These are phyloP conservation scores for Anoura caudifer DNA, from an alignment of 2,113 vertebrate species.

Conservation along the genomic window DNA sequence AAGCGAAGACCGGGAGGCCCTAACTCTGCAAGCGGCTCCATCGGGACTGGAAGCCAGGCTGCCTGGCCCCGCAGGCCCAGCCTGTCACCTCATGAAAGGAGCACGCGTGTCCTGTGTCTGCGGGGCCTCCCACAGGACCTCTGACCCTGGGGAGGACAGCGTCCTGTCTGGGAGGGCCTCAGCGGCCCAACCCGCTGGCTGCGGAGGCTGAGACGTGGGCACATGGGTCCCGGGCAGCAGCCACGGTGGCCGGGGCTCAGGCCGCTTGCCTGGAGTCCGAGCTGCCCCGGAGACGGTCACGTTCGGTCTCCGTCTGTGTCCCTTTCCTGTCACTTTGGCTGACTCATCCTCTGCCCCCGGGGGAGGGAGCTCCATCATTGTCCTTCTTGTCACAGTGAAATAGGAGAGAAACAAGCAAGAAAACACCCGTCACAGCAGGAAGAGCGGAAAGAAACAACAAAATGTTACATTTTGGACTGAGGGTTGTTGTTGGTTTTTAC, in stretches of 20 bases:
- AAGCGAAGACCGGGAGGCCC: neutral
- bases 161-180: neutral
- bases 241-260: neutral
- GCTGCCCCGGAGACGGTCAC: neutral
- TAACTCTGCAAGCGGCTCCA: neutral
- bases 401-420: neutral
- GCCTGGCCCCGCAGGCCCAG: neutral
- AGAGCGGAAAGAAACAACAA: neutral
- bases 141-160: accelerated
- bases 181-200: neutral
- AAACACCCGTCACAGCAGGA: neutral
- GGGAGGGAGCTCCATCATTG: neutral
- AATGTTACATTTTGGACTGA: neutral
- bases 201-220: neutral
- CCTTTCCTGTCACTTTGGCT: neutral
- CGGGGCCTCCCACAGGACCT: neutral
- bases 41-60: neutral
- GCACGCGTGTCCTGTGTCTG: neutral
- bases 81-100: neutral
- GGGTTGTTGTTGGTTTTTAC: neutral
- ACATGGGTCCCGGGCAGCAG: neutral
- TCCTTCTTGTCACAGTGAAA: neutral
- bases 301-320: neutral
- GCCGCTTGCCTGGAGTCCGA: neutral
- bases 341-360: neutral